Conservation (phyloP, 2,113 vertebrate species). For the Noctilio leporinus region DNA sequence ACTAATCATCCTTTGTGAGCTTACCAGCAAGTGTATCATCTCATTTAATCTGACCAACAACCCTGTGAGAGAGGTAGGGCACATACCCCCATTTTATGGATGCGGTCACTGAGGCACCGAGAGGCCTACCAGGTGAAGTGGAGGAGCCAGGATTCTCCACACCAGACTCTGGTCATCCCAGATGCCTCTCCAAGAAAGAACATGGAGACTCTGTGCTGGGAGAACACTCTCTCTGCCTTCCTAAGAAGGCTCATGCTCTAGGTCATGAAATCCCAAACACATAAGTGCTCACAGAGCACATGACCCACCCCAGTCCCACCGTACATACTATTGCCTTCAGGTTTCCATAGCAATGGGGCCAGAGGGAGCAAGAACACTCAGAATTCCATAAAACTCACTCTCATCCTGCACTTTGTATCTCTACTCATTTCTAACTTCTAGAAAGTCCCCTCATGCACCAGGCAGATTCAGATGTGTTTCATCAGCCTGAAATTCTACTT, state of each 20-base stretch:
- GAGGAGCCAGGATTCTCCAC: not conserved
- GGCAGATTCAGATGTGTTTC: not conserved
- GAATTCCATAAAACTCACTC: not conserved
- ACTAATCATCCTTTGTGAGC: not conserved
- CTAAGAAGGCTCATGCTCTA: not conserved
- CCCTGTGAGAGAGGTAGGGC: not conserved
- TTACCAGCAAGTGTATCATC: not conserved
- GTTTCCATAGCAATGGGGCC: not conserved
- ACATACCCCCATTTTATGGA: not conserved
- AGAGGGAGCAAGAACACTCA: not conserved
- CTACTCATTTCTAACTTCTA: not conserved
- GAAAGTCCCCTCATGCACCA: not conserved
- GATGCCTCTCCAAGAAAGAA: not conserved
- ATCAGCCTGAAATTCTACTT: not conserved
- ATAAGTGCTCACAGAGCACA: not conserved
- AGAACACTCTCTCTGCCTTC: not conserved
- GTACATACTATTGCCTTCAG: not conserved
- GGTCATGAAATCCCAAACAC: not conserved
- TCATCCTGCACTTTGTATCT: not conserved
- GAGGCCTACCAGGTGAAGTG: not conserved
- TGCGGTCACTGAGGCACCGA: not conserved
- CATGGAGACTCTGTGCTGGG: not conserved
- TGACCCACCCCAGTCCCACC: not conserved
- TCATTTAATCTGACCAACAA: not conserved
- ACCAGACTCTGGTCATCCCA: not conserved